These are phyloP conservation scores for Diabrotica balteata DNA, from an alignment of 2,888 invertebrate genomes.

Conservation along the genomic window DNA sequence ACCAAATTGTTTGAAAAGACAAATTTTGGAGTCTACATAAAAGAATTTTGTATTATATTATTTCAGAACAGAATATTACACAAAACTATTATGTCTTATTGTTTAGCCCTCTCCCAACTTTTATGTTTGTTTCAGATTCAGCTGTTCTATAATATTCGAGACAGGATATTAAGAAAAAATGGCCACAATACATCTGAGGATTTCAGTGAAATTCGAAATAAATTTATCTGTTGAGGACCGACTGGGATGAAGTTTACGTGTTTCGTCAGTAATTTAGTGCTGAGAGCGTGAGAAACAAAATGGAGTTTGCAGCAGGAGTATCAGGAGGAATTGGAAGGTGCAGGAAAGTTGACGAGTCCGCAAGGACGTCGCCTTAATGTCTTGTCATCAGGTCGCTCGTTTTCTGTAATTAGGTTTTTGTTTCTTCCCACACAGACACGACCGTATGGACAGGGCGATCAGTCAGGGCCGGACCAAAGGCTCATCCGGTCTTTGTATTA, in stretches of 20 bases:
- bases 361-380: conserved; percentile 58
- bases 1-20: too few relatives aligned
- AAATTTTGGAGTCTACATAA: too few relatives aligned
- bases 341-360: conserved; percentile 55
- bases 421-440: conserved; percentile 49
- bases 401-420: conserved; percentile 61
- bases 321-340: conserved; percentile 25
- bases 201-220: conserved; percentile 30
- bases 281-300: conserved; percentile 54
- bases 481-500: too few relatives aligned
- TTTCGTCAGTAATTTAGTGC: conserved; percentile 47
- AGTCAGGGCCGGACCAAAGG: conserved; percentile 22
- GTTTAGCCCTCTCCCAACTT: too few relatives aligned
- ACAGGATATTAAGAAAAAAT: conserved; percentile 13
- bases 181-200: conserved; percentile 23
- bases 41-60: too few relatives aligned
- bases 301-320: conserved; percentile 49
- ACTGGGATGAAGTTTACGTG: conserved; percentile 42
- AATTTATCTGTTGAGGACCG: conserved; percentile 38
- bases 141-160: not conserved
- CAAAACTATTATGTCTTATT: too few relatives aligned
- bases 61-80: too few relatives aligned
- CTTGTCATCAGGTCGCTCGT: conserved; percentile 59
- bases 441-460: conserved; percentile 43
- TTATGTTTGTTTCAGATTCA: not conserved